These are phyloP conservation scores for Polyploca ridens DNA, from an alignment of 2,888 invertebrate species.

Conservation along the genomic window DNA sequence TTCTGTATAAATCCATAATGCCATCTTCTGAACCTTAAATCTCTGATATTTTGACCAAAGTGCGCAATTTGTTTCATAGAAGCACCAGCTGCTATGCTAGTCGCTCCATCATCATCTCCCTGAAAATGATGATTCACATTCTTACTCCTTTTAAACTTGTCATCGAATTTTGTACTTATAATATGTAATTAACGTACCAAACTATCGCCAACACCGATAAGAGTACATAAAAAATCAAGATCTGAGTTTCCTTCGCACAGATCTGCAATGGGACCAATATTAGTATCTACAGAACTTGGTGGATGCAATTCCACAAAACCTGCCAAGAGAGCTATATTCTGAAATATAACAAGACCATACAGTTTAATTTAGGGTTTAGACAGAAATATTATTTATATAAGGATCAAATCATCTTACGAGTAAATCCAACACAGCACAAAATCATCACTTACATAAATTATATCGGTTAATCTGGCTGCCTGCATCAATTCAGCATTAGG, in stretches of 20 bases:
- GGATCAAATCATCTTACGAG: no score
- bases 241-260: conserved; percentile 34
- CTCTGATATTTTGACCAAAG: conserved; percentile 68
- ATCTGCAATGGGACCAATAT: conserved; percentile 15
- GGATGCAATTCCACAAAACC: conserved; percentile 55
- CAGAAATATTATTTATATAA: no score
- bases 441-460: conserved; percentile 59
- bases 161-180: neutral
- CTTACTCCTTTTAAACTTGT: neutral
- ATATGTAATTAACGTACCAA: conserved; percentile 33
- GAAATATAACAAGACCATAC: conserved; percentile 26
- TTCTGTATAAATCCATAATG: conserved; percentile 52
- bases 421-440: neutral
- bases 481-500: conserved; percentile 39
- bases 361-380: neutral
- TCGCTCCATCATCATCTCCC: conserved; percentile 16
- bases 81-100: conserved; percentile 44
- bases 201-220: conserved; percentile 35
- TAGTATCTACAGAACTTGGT: conserved; percentile 22
- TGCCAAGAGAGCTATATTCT: conserved; percentile 36
- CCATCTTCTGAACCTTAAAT: conserved; percentile 59
- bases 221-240: conserved; percentile 40
- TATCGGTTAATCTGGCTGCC: conserved; percentile 43
- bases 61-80: conserved; percentile 66
- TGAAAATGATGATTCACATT: conserved; percentile 12